phyloP scores from a whole-genome alignment of 1,140 invertebrate species.

The Thaumatotibia leucotreta region DNA sequence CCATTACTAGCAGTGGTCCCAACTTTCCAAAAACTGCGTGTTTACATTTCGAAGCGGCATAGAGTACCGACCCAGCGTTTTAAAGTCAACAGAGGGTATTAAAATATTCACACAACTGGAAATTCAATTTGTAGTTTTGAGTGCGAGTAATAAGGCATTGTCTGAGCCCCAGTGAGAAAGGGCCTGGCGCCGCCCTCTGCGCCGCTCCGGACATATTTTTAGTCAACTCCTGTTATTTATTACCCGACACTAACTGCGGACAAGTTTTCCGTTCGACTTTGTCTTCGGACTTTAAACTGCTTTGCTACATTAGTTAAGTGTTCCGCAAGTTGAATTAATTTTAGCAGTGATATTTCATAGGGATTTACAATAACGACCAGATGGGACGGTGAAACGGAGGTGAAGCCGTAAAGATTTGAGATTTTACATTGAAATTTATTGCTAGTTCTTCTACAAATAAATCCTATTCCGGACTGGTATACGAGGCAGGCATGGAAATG shows the following conservation, averaged over 20 bases:
- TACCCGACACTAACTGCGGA: constrained; percentile 11
- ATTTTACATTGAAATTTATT: background rate
- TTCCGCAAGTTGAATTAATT: constrained; percentile 10
- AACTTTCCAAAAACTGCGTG: constrained; percentile 31
- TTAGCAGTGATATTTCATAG: background rate
- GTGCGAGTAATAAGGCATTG: constrained; percentile 30
- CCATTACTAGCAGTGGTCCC: constrained; percentile 1
- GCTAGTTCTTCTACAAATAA: background rate
- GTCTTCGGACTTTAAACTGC: constrained; percentile 11
- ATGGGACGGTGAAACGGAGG: background rate
- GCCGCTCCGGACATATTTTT: constrained; percentile 6
- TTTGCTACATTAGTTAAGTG: constrained; percentile 12
- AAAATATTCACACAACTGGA: constrained; percentile 54
- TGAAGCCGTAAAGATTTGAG: background rate
- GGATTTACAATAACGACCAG: background rate
- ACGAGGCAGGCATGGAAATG: background rate
- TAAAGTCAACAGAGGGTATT: constrained; percentile 43
- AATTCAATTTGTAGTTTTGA: constrained; percentile 58
- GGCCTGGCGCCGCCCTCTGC: background rate
- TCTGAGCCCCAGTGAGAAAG: constrained; percentile 5
- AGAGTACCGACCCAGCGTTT: constrained; percentile 29
- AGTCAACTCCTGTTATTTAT: constrained; percentile 10
- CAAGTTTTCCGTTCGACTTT: constrained; percentile 13
- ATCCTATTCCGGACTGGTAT: background rate
- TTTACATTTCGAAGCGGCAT: constrained; percentile 30